Conservation (phyloP, 2,113 vertebrate genomes). For the Protobothrops flavoviridis region DNA sequence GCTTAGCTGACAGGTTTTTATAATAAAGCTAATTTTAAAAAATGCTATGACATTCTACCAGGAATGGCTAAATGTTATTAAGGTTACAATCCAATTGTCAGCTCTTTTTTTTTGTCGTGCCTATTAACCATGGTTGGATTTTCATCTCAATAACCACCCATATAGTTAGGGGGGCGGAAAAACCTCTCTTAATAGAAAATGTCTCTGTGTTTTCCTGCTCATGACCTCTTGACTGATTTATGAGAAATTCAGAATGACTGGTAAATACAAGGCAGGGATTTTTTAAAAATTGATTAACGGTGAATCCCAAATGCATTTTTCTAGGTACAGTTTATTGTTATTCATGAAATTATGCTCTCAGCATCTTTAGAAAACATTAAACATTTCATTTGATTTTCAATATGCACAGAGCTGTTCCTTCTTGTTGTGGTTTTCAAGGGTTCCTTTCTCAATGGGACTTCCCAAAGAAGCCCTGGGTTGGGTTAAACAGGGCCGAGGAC, state of each 20-base stretch:
- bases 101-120: background rate
- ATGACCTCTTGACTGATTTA: background rate
- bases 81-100: background rate
- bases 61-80: background rate
- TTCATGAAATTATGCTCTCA: slow-evolving; percentile 5
- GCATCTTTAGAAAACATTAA: slow-evolving; percentile 21
- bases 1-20: background rate
- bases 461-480: slow-evolving; percentile 61
- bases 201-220: background rate
- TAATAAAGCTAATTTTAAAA: background rate
- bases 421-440: slow-evolving; percentile 65
- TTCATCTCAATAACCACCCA: background rate
- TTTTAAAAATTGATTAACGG: background rate
- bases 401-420: slow-evolving; percentile 50
- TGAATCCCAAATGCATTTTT: background rate
- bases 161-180: background rate
- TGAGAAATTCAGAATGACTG: background rate
- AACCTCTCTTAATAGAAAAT: background rate
- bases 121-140: background rate
- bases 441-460: slow-evolving; percentile 60
- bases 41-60: background rate
- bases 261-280: background rate
- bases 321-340: slow-evolving; percentile 1
- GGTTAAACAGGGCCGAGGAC: slow-evolving; percentile 52
- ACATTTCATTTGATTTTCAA: background rate